Evolutionary conservation across 2,113 vertebrate species (phyloP).

Genomic region (Petaurus breviceps): DNA sequence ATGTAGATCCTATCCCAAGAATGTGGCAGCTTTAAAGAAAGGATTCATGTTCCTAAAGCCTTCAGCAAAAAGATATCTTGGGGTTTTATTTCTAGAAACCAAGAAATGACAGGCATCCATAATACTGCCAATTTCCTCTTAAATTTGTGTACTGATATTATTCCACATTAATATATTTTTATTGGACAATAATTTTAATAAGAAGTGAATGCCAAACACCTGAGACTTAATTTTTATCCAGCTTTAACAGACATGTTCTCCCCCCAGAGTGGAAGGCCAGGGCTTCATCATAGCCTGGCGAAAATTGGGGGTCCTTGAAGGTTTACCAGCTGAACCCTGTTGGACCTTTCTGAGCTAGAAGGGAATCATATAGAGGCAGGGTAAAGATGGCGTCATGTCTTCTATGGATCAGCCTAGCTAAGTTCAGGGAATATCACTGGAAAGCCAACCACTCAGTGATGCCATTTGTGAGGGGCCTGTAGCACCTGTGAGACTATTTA

Average conservation of each 20-base stretch:
- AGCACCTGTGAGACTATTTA: background rate
- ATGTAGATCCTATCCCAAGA: constrained; percentile 5
- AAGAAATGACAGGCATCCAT: constrained; percentile 10
- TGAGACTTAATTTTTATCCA: background rate
- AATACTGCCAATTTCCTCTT: background rate
- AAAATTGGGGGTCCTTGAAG: background rate
- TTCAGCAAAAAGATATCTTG: background rate
- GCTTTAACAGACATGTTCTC: background rate
- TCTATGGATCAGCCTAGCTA: background rate
- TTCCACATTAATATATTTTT: background rate
- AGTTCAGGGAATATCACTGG: background rate
- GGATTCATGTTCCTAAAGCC: background rate
- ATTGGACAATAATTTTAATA: background rate
- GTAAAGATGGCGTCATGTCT: background rate
- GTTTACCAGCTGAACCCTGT: background rate
- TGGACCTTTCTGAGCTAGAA: background rate
- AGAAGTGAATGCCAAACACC: background rate
- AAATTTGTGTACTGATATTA: background rate
- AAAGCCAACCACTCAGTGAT: background rate
- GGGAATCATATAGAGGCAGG: background rate
- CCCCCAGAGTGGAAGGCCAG: background rate
- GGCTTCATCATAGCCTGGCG: background rate
- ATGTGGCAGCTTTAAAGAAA: background rate
- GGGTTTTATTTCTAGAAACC: constrained; percentile 33
- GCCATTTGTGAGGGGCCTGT: too few relatives aligned